Conservation (phyloP, 2,888 invertebrate species). For the Ectemnius continuus region DNA sequence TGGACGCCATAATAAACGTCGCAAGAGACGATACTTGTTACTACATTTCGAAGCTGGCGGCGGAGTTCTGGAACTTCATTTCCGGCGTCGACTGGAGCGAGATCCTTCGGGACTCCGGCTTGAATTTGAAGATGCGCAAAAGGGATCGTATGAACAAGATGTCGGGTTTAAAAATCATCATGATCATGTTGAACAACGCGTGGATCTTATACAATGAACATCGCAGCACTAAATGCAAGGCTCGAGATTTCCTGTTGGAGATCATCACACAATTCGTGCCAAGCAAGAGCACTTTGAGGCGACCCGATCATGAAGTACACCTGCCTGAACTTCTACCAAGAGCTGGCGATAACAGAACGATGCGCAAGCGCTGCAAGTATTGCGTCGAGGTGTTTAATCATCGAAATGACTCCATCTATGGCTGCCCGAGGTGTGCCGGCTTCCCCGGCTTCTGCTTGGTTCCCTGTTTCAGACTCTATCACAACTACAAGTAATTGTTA, state of each 20-base stretch:
- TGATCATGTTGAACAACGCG: slow-evolving; percentile 8
- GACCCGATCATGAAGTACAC: slow-evolving; percentile 8
- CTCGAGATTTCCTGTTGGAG: slow-evolving; percentile 16
- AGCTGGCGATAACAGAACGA: slow-evolving; percentile 10
- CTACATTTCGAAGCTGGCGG: no score
- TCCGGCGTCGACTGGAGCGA: no score
- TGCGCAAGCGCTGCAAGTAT: slow-evolving; percentile 11
- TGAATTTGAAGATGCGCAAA: no score
- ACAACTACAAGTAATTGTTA: slow-evolving; percentile 10
- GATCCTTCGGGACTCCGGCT: no score
- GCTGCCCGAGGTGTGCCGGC: slow-evolving; percentile 6
- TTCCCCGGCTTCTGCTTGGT: slow-evolving; percentile 14
- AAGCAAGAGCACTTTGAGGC: not conserved
- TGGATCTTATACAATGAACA: slow-evolving; percentile 15
- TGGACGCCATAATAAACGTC: no score
- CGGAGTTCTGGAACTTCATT: no score
- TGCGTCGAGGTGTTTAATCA: slow-evolving; percentile 11
- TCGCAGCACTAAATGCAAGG: not conserved
- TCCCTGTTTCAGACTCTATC: slow-evolving; percentile 18
- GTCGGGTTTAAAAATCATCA: no score
- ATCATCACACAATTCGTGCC: slow-evolving; percentile 10
- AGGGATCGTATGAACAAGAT: no score
- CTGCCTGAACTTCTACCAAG: slow-evolving; percentile 16
- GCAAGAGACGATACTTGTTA: no score
- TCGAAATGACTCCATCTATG: slow-evolving; percentile 14